Evolutionary conservation across 1,140 invertebrate species (phyloP), one percentile per base, ranked within the genome.

Genomic region (Brachionus asplanchnoidis): DNA sequence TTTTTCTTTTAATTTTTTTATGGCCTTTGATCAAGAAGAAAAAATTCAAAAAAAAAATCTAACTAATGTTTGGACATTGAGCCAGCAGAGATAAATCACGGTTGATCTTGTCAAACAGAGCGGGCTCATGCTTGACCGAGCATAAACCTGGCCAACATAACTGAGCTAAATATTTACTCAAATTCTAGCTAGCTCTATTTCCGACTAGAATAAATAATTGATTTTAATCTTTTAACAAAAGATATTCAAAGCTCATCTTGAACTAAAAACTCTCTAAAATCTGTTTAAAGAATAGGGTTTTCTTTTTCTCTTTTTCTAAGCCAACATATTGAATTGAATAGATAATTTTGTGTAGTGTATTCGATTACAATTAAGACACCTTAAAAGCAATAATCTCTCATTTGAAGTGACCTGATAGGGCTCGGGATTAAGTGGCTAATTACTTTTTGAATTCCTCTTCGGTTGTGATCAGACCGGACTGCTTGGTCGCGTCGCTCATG

Each of bases 371-470:
- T 60, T 60, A 60, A 60, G 53, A 60, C 53, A 60, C 53, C 53
- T 60, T 60, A 60, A 60, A 23, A 60, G 53, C 53, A 60, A 60
- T 60, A 60, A 60, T 60, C 53, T 60, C 53, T 60, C 53, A 60
- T 60, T 20, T 9, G 17, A 60, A 60, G 53, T 60, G 53, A 60
- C 53, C 53, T 60, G 53, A 60, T 60, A 60, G 8, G 17, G 53
- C 1, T 0, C 20, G 40, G 17, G 68, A 73, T 77, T 36, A 36
- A 42, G 6, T 42, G 23, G 46, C 46, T 50, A 50, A 50, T 50
- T 77, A 77, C 73, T 77, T 77, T 77, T 77, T 77, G 42, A 77
- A 77, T 50, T 77, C 73, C 46, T 77, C 73, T 50, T 77, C 73
- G 26, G 73, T 53, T 46, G 73, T 77, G 46, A 77, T 36, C 23